Evolutionary conservation across 2,888 invertebrate genomes (phyloP).

Genomic region (Argyresthia albistria): DNA sequence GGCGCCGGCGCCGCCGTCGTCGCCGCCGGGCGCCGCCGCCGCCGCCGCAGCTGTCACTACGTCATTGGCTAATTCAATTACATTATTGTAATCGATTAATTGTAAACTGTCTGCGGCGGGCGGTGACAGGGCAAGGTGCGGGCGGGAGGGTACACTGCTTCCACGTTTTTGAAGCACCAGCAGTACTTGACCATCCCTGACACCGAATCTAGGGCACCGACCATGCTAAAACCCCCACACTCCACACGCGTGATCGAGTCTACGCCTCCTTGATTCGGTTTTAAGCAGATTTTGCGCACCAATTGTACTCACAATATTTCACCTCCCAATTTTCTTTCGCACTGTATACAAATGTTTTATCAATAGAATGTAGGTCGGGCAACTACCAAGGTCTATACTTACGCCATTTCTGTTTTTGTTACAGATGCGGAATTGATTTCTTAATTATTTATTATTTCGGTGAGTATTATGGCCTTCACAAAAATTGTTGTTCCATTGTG

Average conservation of each 20-base stretch:
- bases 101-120: conserved; percentile 40
- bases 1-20: too few relatives aligned
- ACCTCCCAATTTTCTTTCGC: neutral
- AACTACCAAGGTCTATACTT: conserved; percentile 1
- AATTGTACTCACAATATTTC: neutral
- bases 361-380: conserved; percentile 1
- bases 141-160: conserved; percentile 19
- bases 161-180: conserved; percentile 32
- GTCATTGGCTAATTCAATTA: conserved; percentile 50
- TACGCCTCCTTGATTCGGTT: neutral
- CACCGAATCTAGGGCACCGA: neutral
- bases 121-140: conserved; percentile 7
- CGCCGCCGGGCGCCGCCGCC: conserved; percentile 4
- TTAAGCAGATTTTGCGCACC: neutral
- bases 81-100: conserved; percentile 51
- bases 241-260: neutral
- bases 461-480: neutral
- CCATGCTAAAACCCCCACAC: neutral
- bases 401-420: conserved; percentile 1
- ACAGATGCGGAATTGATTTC: neutral
- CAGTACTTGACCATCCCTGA: conserved; percentile 7
- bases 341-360: neutral
- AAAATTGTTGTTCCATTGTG: too few relatives aligned
- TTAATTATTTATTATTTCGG: neutral
- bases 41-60: conserved; percentile 54